Evolutionary conservation across 2,888 invertebrate species (phyloP), one percentile per base, ranked within the genome.

Genomic region (Mythimna vitellina): DNA sequence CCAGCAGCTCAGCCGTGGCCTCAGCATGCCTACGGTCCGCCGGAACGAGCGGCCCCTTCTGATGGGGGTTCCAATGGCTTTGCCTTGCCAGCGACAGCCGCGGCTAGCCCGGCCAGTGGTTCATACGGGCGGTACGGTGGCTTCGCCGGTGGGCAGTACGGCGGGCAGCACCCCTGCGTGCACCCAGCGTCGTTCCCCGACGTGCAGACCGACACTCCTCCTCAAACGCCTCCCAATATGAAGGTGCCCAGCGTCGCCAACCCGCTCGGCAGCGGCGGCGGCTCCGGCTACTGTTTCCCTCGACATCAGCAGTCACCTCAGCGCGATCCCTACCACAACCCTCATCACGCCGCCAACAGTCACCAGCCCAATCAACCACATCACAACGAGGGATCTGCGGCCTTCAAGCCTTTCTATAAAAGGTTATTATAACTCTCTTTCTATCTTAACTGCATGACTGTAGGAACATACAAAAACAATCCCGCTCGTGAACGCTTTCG

Each of bases 151-250:
- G 97, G 96, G 60, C 97, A 97, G 86, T 97, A 97, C 85, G 95
- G 94, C 63, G 94, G 93, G 79, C 96, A 96, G 86, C 96, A 96
- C 73, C 98, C 98, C 92, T 96, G 96, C 87, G 95, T 96, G 84
- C 94, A 96, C 87, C 95, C 96, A 56, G 97, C 98, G 94, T 97
- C 98, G 92, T 98, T 98, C 97, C 98, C 98, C 92, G 98, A 98
- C 95, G 97, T 98, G 94, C 97, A 98, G 92, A 97, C 98, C 87
- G 99, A 99, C 96, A 99, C 99, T 81, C 99, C 99, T 86, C 99
- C 99, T 51, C 99, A 99, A 96, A 99, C 99, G 84, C 99, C 99
- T 84, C 99, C 99, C 92, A 99, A 98, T 96, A 98, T 99, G 98
- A 99, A 99, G 95, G 97, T 98, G 90, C 98, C 98, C 90, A 98